These are phyloP conservation scores for Sitophilus oryzae DNA, from an alignment of 1,140 invertebrate genomes.

Conservation along the genomic window DNA sequence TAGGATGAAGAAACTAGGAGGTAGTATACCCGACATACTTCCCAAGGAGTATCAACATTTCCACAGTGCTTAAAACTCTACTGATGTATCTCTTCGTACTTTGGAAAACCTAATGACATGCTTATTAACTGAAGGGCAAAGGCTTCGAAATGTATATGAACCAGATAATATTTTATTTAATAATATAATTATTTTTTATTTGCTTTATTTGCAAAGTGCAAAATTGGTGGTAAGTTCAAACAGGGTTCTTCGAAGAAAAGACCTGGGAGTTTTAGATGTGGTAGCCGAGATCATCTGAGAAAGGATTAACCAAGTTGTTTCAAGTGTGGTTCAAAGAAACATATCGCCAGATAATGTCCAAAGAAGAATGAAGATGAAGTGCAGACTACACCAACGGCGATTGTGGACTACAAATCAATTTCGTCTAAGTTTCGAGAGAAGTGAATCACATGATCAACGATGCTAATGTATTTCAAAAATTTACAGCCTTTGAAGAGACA, in stretches of 20 bases:
- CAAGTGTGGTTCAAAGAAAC: neutral
- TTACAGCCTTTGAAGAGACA: neutral
- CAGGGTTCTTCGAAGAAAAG: neutral
- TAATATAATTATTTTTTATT: no score
- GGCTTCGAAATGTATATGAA: neutral
- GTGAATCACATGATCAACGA: no score
- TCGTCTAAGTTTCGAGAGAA: no score
- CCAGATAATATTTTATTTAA: neutral
- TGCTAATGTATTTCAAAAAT: no score
- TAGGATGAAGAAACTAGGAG: slow-evolving; percentile 25
- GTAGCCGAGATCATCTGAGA: slow-evolving; percentile 1
- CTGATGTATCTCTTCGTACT: slow-evolving; percentile 14
- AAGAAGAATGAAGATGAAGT: neutral
- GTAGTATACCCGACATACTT: no score
- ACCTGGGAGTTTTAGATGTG: slow-evolving; percentile 2
- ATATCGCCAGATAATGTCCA: neutral
- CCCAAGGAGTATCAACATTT: no score
- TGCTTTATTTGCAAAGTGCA: neutral
- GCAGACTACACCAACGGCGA: neutral
- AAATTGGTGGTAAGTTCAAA: neutral
- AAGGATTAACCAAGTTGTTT: neutral
- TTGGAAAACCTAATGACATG: slow-evolving; percentile 8
- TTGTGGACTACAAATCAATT: no score
- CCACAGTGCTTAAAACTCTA: slow-evolving; percentile 23
- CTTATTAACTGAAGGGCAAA: slow-evolving; percentile 3